Evolutionary conservation across 2,113 vertebrate genomes (phyloP).

Genomic region (Sander vitreus): DNA sequence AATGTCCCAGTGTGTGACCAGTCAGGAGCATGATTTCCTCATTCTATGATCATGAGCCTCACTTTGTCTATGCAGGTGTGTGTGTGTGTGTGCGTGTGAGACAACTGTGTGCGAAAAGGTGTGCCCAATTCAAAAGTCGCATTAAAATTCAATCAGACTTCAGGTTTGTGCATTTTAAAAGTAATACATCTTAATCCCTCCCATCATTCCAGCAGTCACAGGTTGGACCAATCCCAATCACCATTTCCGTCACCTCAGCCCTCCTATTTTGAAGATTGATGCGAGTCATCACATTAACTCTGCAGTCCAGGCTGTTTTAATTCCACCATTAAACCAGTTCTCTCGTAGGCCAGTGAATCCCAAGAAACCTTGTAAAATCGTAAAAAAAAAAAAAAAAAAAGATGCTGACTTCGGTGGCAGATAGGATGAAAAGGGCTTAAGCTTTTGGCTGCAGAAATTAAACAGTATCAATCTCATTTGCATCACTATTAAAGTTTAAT

Average conservation of each 20-base stretch:
- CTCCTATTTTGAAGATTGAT: constrained; percentile 52
- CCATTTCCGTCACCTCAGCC: constrained; percentile 30
- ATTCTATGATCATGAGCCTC: constrained; percentile 9
- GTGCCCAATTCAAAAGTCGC: constrained; percentile 27
- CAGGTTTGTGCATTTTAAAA: constrained; percentile 22
- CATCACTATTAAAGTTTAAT: constrained; percentile 62
- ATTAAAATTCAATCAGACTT: constrained; percentile 19
- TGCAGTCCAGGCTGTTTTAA: constrained; percentile 55
- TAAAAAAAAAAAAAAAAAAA: neutral
- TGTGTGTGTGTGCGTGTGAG: neutral
- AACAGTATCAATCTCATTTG: constrained; percentile 41
- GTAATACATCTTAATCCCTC: constrained; percentile 1
- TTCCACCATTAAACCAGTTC: constrained; percentile 52
- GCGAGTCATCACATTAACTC: constrained; percentile 66
- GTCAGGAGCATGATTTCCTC: constrained; percentile 28
- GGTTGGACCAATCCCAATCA: constrained; percentile 40
- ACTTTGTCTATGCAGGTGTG: constrained; percentile 19
- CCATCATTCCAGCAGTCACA: constrained; percentile 42
- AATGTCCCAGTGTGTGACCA: constrained; percentile 26
- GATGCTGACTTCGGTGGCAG: constrained; percentile 49
- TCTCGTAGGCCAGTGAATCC: constrained; percentile 41
- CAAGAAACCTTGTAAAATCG: constrained; percentile 48
- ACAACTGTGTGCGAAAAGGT: constrained; percentile 36
- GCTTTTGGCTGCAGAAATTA: constrained; percentile 35
- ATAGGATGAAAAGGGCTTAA: constrained; percentile 20